Evolutionary conservation across 2,797 vertebrate species (phyloP), one percentile per base, ranked within the genome.

Genomic region (Pseudotriccus pelzelni): DNA sequence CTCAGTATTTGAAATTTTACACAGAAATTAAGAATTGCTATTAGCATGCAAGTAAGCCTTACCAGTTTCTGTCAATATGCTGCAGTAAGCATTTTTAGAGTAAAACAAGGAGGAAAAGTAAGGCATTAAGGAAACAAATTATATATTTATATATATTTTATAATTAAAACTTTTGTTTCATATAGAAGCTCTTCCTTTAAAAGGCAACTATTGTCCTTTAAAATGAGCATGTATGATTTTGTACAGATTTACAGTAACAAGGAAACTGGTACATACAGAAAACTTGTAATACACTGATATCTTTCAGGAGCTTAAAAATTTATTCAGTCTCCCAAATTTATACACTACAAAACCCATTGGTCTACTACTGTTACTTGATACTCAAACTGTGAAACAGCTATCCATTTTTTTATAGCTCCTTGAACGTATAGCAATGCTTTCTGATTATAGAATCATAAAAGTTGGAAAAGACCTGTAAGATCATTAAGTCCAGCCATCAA

Each of bases 11-110:
- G 30, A 75, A 80, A 25, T 82, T 78, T 49, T 72, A 50, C 34
- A 70, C 8, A 90, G 64, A 91, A 92, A 92, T 49, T 76, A 88
- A 82, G 18, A 53, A 79, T 47, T 81, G 27, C 43, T 91, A 81
- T 64, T 68, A 94, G 32, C 78, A 87, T 84, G 73, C 67, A 92
- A 92, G 28, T 50, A 88, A 84, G 58, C 67, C 64, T 81, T 94
- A 95, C 44, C 76, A 93, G 73, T 60, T 82, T 60, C 46, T 93
- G 53, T 72, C 76, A 96, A 78, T 75, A 92, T 76, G 62, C 78
- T 82, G 78, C 56, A 93, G 74, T 88, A 86, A 94, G 74, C 37
- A 84, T 89, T 90, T 85, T 85, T 94, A 90, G 62, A 96, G 64
- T 62, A 89, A 87, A 59, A 91, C 34, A 47, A 90, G 82, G 52